These are phyloP conservation scores for Drosophila lowei DNA, from an alignment of 1,140 invertebrate species.

Conservation along the genomic window DNA sequence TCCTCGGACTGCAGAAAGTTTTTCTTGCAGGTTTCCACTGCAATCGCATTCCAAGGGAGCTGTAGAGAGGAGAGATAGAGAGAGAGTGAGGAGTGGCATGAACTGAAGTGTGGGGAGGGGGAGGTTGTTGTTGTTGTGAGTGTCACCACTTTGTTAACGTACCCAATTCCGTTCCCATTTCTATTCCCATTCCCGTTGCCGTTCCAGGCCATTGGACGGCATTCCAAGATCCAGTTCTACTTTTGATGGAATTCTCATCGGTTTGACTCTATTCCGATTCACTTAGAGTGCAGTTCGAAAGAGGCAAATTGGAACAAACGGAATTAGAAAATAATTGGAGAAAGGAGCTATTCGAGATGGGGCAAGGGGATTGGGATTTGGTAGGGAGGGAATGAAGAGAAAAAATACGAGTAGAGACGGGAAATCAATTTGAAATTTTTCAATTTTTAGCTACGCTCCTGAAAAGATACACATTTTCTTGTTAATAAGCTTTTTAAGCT, in stretches of 20 bases:
- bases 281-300: background rate
- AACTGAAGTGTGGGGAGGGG: too few species aligned
- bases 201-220: conserved; percentile 21
- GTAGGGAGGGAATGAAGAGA: conserved; percentile 5
- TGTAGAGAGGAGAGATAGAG: too few species aligned
- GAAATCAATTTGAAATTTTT: background rate
- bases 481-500: background rate
- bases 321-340: conserved; percentile 16
- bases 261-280: conserved; percentile 17
- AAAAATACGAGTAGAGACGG: background rate
- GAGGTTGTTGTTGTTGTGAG: too few species aligned
- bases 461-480: too few species aligned
- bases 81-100: too few species aligned
- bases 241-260: conserved; percentile 5
- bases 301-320: conserved; percentile 7
- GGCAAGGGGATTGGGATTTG: conserved; percentile 15
- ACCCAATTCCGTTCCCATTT: background rate
- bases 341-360: conserved; percentile 31
- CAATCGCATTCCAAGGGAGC: background rate
- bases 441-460: background rate
- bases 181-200: conserved; percentile 11
- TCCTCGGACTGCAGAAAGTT: conserved; percentile 5
- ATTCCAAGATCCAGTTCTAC: background rate
- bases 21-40: conserved; percentile 28
- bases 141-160: conserved; percentile 1